Evolutionary conservation across 2,888 invertebrate species (phyloP).

Genomic region (Mycogona germanica): DNA sequence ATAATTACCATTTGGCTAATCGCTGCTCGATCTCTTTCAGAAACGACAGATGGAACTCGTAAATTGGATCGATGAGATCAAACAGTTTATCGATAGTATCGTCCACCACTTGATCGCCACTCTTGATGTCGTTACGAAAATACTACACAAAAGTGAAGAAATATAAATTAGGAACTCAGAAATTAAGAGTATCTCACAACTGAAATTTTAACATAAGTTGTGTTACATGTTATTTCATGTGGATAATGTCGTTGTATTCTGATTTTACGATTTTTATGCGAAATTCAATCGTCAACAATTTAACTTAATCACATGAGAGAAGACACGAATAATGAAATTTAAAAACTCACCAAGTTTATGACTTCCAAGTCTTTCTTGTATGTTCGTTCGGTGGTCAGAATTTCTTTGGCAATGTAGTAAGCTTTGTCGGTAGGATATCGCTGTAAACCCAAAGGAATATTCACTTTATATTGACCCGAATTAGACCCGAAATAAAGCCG

Average conservation of each 20-base stretch:
- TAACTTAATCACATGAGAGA: too few relatives aligned
- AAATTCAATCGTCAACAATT: not conserved
- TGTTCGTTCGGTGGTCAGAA: conserved; percentile 90
- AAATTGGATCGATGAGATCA: conserved; percentile 54
- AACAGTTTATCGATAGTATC: conserved; percentile 46
- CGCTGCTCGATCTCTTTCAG: conserved; percentile 65
- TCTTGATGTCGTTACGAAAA: conserved; percentile 56
- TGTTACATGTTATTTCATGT: too few relatives aligned
- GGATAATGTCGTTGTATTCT: too few relatives aligned
- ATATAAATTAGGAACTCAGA: too few relatives aligned
- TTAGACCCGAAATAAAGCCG: too few relatives aligned
- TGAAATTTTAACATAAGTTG: too few relatives aligned
- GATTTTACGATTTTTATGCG: too few relatives aligned
- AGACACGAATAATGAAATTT: too few relatives aligned
- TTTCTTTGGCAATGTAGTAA: conserved; percentile 80
- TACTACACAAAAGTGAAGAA: conserved; percentile 42
- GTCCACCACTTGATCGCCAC: conserved; percentile 47
- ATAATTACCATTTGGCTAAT: conserved; percentile 50
- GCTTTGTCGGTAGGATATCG: conserved; percentile 54
- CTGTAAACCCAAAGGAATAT: conserved; percentile 32
- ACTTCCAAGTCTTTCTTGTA: conserved; percentile 91
- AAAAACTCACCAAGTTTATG: conserved; percentile 63
- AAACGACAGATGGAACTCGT: conserved; percentile 66
- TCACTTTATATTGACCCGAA: too few relatives aligned
- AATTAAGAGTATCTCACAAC: too few relatives aligned